These are phyloP conservation scores for Loriculus beryllinus DNA, from an alignment of 2,797 vertebrate genomes.

Conservation along the genomic window DNA sequence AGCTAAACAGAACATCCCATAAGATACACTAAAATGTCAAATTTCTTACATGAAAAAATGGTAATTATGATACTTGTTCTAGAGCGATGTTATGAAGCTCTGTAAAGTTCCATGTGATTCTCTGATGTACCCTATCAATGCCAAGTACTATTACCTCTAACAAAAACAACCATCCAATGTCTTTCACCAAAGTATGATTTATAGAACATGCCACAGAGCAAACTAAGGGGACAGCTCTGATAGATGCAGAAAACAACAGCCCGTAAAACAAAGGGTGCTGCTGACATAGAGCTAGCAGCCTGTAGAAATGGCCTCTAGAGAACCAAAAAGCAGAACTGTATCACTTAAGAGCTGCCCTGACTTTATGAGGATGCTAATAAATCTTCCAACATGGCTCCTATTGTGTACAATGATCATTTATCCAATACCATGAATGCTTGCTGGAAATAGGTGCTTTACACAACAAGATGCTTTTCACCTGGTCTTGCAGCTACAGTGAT, in stretches of 20 bases:
- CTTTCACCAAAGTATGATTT: conserved; percentile 5
- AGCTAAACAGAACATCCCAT: neutral
- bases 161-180: neutral
- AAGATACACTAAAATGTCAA: neutral
- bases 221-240: neutral
- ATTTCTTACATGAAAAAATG: neutral
- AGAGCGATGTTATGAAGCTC: neutral
- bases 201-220: neutral
- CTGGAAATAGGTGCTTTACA: neutral
- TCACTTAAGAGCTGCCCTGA: neutral
- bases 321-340: neutral
- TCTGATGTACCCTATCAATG: neutral
- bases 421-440: neutral
- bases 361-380: neutral
- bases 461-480: neutral
- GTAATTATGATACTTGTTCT: neutral
- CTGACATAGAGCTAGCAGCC: neutral
- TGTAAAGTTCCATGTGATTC: neutral
- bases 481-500: neutral
- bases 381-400: neutral
- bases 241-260: neutral
- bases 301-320: neutral
- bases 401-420: neutral
- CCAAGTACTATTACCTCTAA: neutral
- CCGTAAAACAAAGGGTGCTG: neutral